phyloP scores from a whole-genome alignment of 2,888 invertebrate species.

The Eustalomyia histrio region DNA sequence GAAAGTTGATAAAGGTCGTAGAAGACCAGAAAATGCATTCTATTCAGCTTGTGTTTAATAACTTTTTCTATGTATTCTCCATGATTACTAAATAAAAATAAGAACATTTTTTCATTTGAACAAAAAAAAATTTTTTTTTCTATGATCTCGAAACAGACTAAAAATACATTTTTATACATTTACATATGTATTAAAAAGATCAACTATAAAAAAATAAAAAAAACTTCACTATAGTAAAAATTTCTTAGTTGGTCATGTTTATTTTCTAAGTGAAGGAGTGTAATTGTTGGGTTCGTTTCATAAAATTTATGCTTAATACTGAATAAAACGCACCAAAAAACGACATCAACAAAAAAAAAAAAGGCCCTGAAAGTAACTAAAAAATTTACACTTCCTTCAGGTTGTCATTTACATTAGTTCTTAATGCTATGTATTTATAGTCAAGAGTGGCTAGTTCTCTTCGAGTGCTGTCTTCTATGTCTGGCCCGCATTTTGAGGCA shows the following conservation, averaged over 20 bases:
- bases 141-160: no score
- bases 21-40: no score
- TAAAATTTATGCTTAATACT: conserved; percentile 23
- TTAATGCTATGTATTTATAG: conserved; percentile 2
- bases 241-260: background rate
- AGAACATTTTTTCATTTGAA: no score
- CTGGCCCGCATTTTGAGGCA: conserved; percentile 48
- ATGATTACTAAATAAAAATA: no score
- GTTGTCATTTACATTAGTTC: conserved; percentile 38
- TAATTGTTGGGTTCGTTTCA: background rate
- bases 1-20: no score
- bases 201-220: no score
- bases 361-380: background rate
- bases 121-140: no score
- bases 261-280: background rate
- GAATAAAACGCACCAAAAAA: conserved; percentile 26
- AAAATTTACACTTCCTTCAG: conserved; percentile 23
- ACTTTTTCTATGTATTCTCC: no score
- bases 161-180: no score
- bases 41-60: no score
- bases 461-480: conserved; percentile 49
- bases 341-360: background rate
- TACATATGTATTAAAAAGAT: no score
- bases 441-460: conserved; percentile 15
- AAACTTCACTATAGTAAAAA: no score